These are phyloP conservation scores for Myotis lucifugus DNA, from an alignment of 2,113 vertebrate species.

Conservation along the genomic window DNA sequence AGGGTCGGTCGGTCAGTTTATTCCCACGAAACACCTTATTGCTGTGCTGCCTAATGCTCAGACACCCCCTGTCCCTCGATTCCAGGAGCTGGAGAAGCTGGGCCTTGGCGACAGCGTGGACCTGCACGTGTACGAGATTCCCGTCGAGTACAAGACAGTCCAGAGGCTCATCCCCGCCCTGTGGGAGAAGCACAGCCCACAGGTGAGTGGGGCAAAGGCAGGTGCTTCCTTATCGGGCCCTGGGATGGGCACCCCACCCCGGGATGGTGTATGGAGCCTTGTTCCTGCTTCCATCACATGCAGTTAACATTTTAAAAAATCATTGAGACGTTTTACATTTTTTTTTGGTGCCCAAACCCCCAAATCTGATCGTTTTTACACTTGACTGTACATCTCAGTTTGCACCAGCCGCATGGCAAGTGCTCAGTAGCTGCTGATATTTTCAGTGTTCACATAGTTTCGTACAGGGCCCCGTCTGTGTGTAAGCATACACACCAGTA, in stretches of 20 bases:
- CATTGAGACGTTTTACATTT: neutral
- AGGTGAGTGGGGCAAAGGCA: slow-evolving; percentile 84
- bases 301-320: neutral
- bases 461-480: neutral
- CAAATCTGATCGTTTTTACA: neutral
- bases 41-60: neutral
- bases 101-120: slow-evolving; percentile 90
- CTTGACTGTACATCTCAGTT: neutral
- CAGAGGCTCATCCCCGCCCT: slow-evolving; percentile 92
- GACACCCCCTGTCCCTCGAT: neutral
- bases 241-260: neutral
- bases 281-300: neutral
- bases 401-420: neutral
- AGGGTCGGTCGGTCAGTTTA: neutral
- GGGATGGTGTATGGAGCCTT: neutral
- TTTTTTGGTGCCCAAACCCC: neutral
- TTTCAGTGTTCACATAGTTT: neutral
- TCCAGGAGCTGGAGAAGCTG: slow-evolving; percentile 92
- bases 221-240: neutral
- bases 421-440: neutral
- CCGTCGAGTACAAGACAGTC: slow-evolving; percentile 95
- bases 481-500: neutral
- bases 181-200: slow-evolving; percentile 92
- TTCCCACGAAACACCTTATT: rapidly evolving
- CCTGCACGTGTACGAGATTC: slow-evolving; percentile 93